Evolutionary conservation across 2,113 vertebrate species (phyloP).

Genomic region (Scolopax mira): DNA sequence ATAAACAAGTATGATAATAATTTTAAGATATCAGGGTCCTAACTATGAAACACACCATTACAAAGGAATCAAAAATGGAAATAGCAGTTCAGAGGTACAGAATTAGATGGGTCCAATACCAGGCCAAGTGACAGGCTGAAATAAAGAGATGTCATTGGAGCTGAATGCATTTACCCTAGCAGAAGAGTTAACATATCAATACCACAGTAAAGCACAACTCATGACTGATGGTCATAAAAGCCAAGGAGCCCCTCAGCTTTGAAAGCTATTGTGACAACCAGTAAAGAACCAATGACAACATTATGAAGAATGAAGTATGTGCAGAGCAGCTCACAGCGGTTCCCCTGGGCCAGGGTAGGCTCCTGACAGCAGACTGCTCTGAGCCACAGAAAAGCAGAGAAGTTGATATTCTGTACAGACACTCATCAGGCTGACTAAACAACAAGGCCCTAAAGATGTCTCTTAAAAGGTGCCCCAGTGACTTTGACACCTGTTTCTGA

Average conservation of each 20-base stretch:
- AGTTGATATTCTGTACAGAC: not conserved
- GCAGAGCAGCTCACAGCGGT: not conserved
- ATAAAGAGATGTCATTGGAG: not conserved
- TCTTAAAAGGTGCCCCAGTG: not conserved
- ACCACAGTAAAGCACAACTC: not conserved
- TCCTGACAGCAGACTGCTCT: not conserved
- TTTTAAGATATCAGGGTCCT: not conserved
- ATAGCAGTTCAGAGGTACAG: not conserved
- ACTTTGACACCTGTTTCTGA: not conserved
- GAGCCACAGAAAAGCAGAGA: not conserved
- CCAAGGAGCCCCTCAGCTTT: not conserved
- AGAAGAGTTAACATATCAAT: not conserved
- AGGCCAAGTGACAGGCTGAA: not conserved
- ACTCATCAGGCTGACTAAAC: not conserved
- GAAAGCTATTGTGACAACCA: accelerated
- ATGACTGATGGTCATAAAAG: not conserved
- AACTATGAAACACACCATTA: not conserved
- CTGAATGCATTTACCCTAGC: accelerated
- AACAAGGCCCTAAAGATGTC: not conserved
- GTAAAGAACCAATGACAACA: not conserved
- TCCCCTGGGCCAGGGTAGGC: not conserved
- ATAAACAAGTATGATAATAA: not conserved
- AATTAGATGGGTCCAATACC: not conserved
- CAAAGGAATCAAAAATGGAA: not conserved
- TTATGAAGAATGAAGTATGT: not conserved